Base-by-base conservation (phyloP, 2,888 invertebrate species). In the Pterostichus niger region DNA sequence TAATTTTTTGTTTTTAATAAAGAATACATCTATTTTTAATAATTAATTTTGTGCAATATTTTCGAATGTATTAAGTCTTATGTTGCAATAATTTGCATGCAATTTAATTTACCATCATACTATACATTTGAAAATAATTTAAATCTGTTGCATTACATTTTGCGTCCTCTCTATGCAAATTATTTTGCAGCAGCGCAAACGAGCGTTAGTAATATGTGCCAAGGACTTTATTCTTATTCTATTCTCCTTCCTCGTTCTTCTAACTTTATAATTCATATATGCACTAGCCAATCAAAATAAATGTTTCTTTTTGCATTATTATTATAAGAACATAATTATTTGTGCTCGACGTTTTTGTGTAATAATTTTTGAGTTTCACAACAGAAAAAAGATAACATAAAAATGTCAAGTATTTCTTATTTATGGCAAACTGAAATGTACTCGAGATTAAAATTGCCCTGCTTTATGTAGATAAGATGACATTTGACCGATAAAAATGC, bases 41-140 rank as follows among this genome's bases (percentile, higher is more conserved):
- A 24, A 24, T 24, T 73, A 17, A 7, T 46, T 73, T 24, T 73
- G n/a, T 40, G 46, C 46, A 46, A 40, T 40, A 40, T 40, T 40
- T 40, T 40, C 40, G 40, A 40, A 40, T 40, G 6, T 7, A 40
- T 9, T 40, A 40, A 40, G 5, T 52, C 24, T 13, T n/a, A 17
- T 76, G 49, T 52, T 76, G 71, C 44, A 71, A 71, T 71, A 71
- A 71, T 71, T 71, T 40, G 15, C 71, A 71, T 71, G 71, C 44
- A 44, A 71, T 71, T 71, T 71, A 71, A 44, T 71, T 71, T 44
- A 11, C 1, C 44, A 44, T 13, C 71, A 13, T 46, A 15, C 15
- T 71, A 9, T 9, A 10, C 46, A 15, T 71, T 44, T 71, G 44
- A 71, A 71, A 71, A 71, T 46, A 71, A 68, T 71, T 71, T 71